phyloP scores from a whole-genome alignment of 2,888 invertebrate genomes.

The Heliconius sara region DNA sequence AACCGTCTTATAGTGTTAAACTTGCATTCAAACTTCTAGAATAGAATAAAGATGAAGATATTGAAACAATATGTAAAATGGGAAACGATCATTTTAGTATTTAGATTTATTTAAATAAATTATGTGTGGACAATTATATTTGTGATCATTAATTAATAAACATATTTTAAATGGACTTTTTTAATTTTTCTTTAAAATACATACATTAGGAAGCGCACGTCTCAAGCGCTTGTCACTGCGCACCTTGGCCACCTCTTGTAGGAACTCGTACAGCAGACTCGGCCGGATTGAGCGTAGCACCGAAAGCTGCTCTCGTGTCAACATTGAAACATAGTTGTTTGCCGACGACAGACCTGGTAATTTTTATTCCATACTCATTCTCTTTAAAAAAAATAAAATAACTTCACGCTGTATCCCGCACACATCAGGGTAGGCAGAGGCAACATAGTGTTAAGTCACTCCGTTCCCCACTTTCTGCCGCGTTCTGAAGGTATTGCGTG shows the following conservation, averaged over 20 bases:
- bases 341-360: constrained; percentile 62
- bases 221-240: constrained; percentile 72
- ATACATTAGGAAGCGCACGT: constrained; percentile 71
- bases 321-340: constrained; percentile 75
- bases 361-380: background rate
- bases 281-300: constrained; percentile 74
- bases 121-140: background rate
- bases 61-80: background rate
- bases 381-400: no score
- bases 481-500: no score
- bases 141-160: background rate
- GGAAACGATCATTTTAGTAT: background rate
- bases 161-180: no score
- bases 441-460: no score
- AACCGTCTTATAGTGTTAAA: no score
- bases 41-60: background rate
- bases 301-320: constrained; percentile 72
- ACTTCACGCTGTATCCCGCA: no score
- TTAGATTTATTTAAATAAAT: background rate
- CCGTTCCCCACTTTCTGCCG: no score
- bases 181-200: constrained; percentile 38
- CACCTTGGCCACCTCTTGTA: constrained; percentile 72
- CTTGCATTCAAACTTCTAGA: no score
- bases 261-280: constrained; percentile 70
- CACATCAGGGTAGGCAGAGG: no score